Conservation (phyloP, 2,113 vertebrate species). For the Sisor rabdophorus region DNA sequence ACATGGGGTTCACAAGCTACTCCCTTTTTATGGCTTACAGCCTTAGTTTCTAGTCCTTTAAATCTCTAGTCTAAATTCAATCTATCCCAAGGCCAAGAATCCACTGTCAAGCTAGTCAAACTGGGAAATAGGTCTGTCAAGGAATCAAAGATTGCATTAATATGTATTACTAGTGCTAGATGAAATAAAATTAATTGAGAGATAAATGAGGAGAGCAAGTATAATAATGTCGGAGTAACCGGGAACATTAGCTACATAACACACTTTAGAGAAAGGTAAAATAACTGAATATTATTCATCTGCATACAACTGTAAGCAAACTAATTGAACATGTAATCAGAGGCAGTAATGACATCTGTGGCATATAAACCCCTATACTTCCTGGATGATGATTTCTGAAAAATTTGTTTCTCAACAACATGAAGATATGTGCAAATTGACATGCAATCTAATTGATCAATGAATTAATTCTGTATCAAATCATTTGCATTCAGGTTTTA, state of each 20-base stretch:
- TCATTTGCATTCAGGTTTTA: too few species aligned
- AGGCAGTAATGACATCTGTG: background rate
- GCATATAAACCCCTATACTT: background rate
- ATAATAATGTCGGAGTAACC: constrained; percentile 21
- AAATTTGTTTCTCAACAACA: background rate
- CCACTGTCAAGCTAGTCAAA: background rate
- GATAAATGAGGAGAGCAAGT: constrained; percentile 2
- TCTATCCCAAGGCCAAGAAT: background rate
- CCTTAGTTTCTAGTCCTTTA: background rate
- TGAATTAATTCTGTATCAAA: constrained; percentile 32
- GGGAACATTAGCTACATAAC: constrained; percentile 1
- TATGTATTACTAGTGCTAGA: constrained; percentile 17
- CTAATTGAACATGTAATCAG: background rate
- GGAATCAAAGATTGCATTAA: constrained; percentile 17
- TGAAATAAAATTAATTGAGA: constrained; percentile 29
- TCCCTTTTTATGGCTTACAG: background rate
- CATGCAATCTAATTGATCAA: background rate
- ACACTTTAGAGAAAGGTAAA: background rate
- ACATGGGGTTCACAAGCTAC: background rate
- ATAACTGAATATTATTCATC: background rate
- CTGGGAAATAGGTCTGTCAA: background rate
- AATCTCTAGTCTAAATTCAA: background rate
- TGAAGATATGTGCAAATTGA: background rate
- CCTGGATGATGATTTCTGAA: background rate
- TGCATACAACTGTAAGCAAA: background rate